Percentiles rank a stretch among this genome's conserved stretches.
Conservation (phyloP, 2,797 vertebrate genomes). For the Orientallactaga sibirica region DNA sequence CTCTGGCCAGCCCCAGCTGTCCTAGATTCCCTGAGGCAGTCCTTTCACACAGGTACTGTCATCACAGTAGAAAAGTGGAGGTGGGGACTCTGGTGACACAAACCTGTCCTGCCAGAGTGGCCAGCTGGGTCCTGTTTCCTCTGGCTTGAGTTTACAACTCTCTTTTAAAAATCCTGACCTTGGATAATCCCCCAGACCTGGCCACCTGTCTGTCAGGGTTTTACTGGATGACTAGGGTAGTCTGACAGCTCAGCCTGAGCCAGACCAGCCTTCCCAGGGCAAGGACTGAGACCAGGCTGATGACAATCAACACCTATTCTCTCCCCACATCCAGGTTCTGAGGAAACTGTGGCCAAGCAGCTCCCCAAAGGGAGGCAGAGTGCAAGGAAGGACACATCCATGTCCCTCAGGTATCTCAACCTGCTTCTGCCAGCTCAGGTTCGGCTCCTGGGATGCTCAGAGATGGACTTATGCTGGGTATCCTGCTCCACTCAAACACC, state of each 20-base stretch:
- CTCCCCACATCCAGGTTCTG: too few species aligned
- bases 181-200: neutral
- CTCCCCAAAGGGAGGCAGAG: too few species aligned
- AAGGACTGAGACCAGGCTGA: too few species aligned
- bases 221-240: neutral
- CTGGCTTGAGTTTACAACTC: neutral
- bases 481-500: neutral
- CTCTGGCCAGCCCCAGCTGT: neutral
- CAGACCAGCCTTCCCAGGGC: neutral
- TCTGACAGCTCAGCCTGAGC: neutral
- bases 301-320: too few species aligned
- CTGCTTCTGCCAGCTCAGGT: too few species aligned
- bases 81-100: neutral
- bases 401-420: too few species aligned
- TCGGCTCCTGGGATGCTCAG: too few species aligned
- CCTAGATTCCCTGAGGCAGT: too few species aligned
- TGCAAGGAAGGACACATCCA: too few species aligned
- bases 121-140: neutral
- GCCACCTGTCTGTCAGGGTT: neutral
- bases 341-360: too few species aligned
- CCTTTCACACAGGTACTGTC: too few species aligned
- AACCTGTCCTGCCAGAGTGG: neutral
- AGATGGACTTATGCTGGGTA: too few species aligned
- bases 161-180: neutral
- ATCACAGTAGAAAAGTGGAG: neutral